phyloP scores from a whole-genome alignment of 1,140 invertebrate species.

The Megathymus violae region DNA sequence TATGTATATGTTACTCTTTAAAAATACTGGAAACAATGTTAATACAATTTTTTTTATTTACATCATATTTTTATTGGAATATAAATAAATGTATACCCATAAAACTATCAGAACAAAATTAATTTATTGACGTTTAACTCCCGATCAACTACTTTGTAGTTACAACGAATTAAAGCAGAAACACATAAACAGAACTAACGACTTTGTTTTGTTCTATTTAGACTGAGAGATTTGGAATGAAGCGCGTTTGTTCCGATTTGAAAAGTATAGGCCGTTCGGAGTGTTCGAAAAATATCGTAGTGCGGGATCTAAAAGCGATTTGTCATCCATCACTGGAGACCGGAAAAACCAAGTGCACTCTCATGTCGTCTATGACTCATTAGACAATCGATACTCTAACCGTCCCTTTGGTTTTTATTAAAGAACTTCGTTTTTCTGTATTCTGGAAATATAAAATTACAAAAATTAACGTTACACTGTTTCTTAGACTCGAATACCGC shows the following conservation, averaged over 20 bases:
- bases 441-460: too few species aligned
- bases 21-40: too few species aligned
- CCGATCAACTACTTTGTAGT: too few species aligned
- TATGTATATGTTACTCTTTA: too few species aligned
- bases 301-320: constrained; percentile 64
- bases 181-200: neutral
- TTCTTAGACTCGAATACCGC: too few species aligned
- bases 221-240: neutral
- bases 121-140: too few species aligned
- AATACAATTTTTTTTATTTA: too few species aligned
- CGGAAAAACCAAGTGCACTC: constrained; percentile 69
- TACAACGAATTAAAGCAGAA: neutral
- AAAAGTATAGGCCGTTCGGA: constrained; percentile 47
- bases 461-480: too few species aligned
- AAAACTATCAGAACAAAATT: too few species aligned
- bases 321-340: constrained; percentile 66
- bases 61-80: too few species aligned
- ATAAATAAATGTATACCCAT: too few species aligned
- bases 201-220: neutral
- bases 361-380: constrained; percentile 73
- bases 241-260: constrained; percentile 14
- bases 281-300: constrained; percentile 52
- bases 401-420: constrained; percentile 34
- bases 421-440: constrained; percentile 5
- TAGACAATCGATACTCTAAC: constrained; percentile 70